Evolutionary conservation across 1,140 invertebrate genomes (phyloP).

Genomic region (Heliconius nattereri): DNA sequence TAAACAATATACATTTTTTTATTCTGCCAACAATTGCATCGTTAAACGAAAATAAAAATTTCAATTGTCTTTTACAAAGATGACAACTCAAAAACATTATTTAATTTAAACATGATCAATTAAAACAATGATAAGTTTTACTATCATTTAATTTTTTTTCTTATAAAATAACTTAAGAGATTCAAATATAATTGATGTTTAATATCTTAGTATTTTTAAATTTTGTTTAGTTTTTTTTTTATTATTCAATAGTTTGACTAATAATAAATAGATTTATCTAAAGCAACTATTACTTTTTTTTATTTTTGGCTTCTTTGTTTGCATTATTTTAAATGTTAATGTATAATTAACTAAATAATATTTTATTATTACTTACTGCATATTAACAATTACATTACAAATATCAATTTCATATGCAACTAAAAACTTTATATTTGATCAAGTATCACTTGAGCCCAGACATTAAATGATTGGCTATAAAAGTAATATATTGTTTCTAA

Average conservation of each 20-base stretch:
- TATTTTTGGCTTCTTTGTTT: neutral
- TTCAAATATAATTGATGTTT: slow-evolving; percentile 4
- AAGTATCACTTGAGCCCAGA: neutral
- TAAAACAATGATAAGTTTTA: slow-evolving; percentile 9
- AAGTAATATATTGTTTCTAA: no score
- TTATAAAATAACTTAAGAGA: slow-evolving; percentile 1
- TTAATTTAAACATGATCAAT: neutral
- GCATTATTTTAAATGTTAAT: neutral
- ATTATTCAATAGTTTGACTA: neutral
- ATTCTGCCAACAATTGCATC: neutral
- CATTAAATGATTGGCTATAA: neutral
- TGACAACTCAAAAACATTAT: neutral
- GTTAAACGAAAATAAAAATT: neutral
- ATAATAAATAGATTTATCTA: neutral
- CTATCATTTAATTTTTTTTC: neutral
- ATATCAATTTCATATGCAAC: neutral
- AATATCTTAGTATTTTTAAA: neutral
- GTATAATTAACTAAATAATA: neutral
- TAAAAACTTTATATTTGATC: neutral
- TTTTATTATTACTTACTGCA: no score
- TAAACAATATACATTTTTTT: neutral
- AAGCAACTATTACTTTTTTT: neutral
- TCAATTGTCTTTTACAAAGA: neutral
- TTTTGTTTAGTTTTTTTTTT: neutral
- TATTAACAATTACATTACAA: neutral